Evolutionary conservation across 2,888 invertebrate genomes (phyloP), one percentile per base, ranked within the genome.

Genomic region (Petrolisthes cinctipes): DNA sequence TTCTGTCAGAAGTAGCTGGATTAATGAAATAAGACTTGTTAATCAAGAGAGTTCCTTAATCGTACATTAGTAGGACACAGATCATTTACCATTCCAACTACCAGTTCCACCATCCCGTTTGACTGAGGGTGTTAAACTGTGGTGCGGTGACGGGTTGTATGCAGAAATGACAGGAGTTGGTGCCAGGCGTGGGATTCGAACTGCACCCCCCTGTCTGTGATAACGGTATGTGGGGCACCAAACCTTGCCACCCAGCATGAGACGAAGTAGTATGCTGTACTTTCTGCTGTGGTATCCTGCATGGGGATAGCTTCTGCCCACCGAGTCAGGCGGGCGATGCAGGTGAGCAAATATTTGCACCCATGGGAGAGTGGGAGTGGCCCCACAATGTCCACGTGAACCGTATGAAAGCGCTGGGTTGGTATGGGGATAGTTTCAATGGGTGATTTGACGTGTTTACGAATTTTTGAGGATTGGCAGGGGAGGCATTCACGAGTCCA

Each of bases 281-380:
- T 37, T 23, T 82, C 81, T 17, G 68, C 68, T 61, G 61, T 82
- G 61, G n/a, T 11, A 9, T 23, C 82, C 4, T 9, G 7, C 23
- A 82, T 68, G 5, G 53, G 82, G 5, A n/a, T 66, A 4, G 82
- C 82, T 37, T 68, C 82, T n/a, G 68, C 9, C 82, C 82, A 82
- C 20, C 17, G 17, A 37, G 68, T 82, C 5, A 68, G 14, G n/a
- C n/a, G 68, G 68, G 66, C 82, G 9, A 82, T 17, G n/a, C 66
- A 68, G 20, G 82, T 82, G 4, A 82, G 68, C 4, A 82, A 17
- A 17, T 68, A 82, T 17, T 53, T 66, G 51, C 53, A 68, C 4
- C 82, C 82, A 5, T 57, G 37, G 7, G 82, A 66, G n/a, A 37
- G 51, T 2, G 61, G 23, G 11, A 79, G 54, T 14, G n/a, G 54